phyloP scores from a whole-genome alignment of 2,888 invertebrate genomes.

The Agrotis ipsilon region DNA sequence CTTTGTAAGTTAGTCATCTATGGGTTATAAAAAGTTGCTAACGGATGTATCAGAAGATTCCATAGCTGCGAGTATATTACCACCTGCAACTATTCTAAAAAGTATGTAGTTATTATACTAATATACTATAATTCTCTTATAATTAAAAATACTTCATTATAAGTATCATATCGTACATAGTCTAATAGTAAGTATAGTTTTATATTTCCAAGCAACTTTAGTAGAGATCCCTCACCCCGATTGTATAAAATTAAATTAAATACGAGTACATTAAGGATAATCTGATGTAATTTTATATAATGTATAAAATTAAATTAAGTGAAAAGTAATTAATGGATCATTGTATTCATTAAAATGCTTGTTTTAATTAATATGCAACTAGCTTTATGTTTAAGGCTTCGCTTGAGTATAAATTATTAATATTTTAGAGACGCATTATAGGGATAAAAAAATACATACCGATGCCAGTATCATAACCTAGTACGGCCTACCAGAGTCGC shows the following conservation, averaged over 20 bases:
- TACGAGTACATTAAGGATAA: neutral
- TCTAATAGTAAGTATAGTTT: too few relatives aligned
- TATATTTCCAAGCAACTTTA: neutral
- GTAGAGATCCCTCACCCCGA: neutral
- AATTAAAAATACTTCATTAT: too few relatives aligned
- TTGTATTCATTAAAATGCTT: neutral
- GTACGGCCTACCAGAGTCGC: too few relatives aligned
- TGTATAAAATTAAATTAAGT: slow-evolving; percentile 2
- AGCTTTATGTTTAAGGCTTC: neutral
- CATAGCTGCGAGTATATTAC: neutral
- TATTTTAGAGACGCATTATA: too few relatives aligned
- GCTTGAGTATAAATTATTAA: too few relatives aligned
- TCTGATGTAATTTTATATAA: slow-evolving; percentile 9
- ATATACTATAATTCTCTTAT: too few relatives aligned
- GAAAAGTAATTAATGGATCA: neutral
- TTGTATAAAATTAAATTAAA: slow-evolving; percentile 8
- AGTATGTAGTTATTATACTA: too few relatives aligned
- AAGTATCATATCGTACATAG: too few relatives aligned
- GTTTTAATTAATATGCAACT: neutral
- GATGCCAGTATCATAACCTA: too few relatives aligned
- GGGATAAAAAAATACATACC: too few relatives aligned
- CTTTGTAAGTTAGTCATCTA: too few relatives aligned
- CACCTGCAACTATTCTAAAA: neutral
- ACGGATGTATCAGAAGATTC: slow-evolving; percentile 24
- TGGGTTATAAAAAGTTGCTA: slow-evolving; percentile 17